Conservation (phyloP, 2,797 vertebrate species). For the Champsocephalus esox region DNA sequence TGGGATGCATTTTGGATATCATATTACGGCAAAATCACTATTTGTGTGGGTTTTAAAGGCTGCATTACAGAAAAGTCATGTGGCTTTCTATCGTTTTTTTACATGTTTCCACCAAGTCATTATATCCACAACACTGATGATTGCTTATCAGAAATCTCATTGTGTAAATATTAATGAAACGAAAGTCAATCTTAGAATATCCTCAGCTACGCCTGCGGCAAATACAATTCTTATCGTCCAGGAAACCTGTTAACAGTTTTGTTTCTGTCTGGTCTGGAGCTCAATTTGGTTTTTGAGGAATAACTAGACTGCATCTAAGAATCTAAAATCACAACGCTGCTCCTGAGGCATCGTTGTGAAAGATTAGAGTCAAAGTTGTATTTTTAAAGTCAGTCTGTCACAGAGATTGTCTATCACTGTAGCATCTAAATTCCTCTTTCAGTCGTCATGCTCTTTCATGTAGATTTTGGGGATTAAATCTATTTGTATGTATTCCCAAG, state of each 20-base stretch:
- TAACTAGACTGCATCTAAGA: slow-evolving; percentile 9
- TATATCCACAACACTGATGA: too few species aligned
- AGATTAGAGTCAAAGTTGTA: slow-evolving; percentile 37
- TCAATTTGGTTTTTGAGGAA: slow-evolving; percentile 1
- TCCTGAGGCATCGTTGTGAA: slow-evolving; percentile 18
- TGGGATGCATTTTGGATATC: too few species aligned
- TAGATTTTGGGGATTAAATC: slow-evolving; percentile 50
- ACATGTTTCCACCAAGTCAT: too few species aligned
- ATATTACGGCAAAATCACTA: too few species aligned
- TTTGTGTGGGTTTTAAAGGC: too few species aligned
- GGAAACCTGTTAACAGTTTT: background rate
- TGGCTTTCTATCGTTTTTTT: too few species aligned
- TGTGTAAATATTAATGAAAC: too few species aligned
- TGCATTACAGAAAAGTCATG: too few species aligned
- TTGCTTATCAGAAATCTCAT: too few species aligned
- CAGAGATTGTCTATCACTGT: slow-evolving; percentile 26
- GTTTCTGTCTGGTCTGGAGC: slow-evolving; percentile 1
- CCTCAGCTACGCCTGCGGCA: background rate
- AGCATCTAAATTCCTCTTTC: slow-evolving; percentile 12
- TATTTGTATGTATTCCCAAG: slow-evolving; percentile 27
- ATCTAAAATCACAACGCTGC: background rate
- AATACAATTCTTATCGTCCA: background rate
- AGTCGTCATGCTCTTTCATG: slow-evolving; percentile 24
- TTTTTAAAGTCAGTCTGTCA: slow-evolving; percentile 29
- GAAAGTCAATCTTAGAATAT: too few species aligned